Conservation (phyloP, 1,140 invertebrate species). For the Macrobrachium nipponense region DNA sequence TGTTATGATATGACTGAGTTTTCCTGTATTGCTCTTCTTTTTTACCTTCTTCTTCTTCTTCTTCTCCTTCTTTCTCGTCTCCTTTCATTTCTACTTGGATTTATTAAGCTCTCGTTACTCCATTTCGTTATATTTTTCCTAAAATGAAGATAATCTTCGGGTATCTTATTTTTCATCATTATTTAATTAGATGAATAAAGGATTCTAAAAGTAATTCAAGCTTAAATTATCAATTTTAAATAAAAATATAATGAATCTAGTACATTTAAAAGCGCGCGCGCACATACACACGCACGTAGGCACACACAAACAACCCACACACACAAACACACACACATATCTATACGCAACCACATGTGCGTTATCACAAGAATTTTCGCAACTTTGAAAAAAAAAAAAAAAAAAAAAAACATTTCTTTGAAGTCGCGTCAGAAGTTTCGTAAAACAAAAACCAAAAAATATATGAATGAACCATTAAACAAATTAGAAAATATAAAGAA, state of each 20-base stretch:
- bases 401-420: not conserved
- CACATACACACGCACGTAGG: not conserved
- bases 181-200: not conserved
- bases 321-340: slow-evolving; percentile 20
- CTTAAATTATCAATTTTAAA: not conserved
- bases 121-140: not conserved
- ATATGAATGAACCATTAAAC: too few species aligned
- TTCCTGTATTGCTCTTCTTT: not conserved
- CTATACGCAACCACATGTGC: not conserved
- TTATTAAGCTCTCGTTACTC: not conserved
- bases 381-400: slow-evolving; percentile 12
- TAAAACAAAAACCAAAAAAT: too few species aligned
- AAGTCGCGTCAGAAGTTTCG: too few species aligned
- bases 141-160: not conserved
- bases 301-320: not conserved
- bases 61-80: not conserved
- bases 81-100: not conserved
- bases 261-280: not conserved
- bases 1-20: not conserved
- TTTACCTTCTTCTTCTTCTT: not conserved
- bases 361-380: not conserved
- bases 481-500: too few species aligned
- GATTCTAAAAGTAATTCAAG: not conserved
- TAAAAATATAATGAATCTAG: not conserved
- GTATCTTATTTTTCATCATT: not conserved